Percentiles rank a stretch among this genome's conserved stretches.
Conservation (phyloP, 35 echinoderm and acorn worm species). For the Lytechinus variegatus region DNA sequence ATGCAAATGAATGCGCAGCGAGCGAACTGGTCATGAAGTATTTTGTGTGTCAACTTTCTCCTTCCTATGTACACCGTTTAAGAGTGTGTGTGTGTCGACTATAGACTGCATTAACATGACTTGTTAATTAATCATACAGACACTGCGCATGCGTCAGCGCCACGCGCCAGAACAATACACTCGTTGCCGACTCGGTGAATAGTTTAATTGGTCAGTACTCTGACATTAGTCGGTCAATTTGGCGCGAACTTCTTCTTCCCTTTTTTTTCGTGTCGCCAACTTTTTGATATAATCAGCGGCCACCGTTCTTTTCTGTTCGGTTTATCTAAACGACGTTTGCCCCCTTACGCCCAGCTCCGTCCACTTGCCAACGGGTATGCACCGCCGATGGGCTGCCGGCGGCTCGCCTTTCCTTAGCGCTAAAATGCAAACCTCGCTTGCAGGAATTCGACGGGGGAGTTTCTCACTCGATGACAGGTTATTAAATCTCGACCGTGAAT, state of each 20-base stretch:
- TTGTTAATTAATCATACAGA: conserved; percentile 20
- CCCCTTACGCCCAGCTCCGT: neutral
- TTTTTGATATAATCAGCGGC: neutral
- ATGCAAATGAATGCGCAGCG: conserved; percentile 37
- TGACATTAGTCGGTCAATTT: conserved; percentile 33
- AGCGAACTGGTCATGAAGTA: neutral
- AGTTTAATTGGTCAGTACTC: conserved; percentile 40
- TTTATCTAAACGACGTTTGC: conserved; percentile 31
- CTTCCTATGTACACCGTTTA: neutral
- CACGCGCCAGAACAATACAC: conserved; percentile 29
- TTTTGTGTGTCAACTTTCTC: neutral
- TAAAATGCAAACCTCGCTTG: neutral
- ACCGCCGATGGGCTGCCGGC: neutral
- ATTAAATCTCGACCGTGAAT: conserved; percentile 21
- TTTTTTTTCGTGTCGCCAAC: conserved; percentile 1
- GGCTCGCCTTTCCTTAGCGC: neutral
- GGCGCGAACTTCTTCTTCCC: neutral
- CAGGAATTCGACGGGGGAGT: neutral
- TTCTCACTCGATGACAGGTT: neutral
- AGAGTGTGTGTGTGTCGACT: neutral
- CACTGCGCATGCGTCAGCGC: conserved; percentile 41
- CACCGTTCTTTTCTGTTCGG: neutral
- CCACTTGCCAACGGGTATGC: neutral
- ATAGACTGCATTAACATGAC: neutral
- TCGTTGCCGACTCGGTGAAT: neutral